Evolutionary conservation across 30 jellyfish, hydroid and myxozoan species (phyloP), one percentile per base, ranked within the genome.

Genomic region (Aurelia aurita): DNA sequence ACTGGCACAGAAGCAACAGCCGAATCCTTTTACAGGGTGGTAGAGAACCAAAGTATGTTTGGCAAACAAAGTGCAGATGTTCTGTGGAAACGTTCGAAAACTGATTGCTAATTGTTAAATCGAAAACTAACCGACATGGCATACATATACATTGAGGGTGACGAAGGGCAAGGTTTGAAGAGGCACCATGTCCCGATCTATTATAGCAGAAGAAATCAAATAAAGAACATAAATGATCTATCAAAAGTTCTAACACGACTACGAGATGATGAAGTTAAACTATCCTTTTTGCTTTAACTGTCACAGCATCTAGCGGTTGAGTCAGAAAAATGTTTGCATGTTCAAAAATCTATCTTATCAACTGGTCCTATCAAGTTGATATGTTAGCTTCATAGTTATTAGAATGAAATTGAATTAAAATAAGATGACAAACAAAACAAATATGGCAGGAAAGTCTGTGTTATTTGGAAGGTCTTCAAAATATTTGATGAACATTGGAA

Each of bases 91-190:
- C 66, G 79, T 12, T 66, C 93, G 69, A 68, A 66, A 60, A 66
- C 32, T 14, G 93, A 83, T 49, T 83, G n/a, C n/a, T n/a, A n/a
- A n/a, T n/a, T n/a, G n/a, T n/a, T n/a, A n/a, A n/a, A n/a, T n/a
- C n/a, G n/a, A n/a, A n/a, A n/a, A n/a, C n/a, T 83, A 18, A 45
- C 31, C 22, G 44, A 67, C 44, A 83, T 68, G 69, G 93, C 93
- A 68, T 9, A 70, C 22, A 45, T 66, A 12, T 55, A 83, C 93
- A 83, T 70, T 44, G 63, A 70, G 22, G 87, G 88, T n/a, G 63
- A 72, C 67, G 45, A 53, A 70, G 27, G 23, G 58, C 32, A 31
- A 5, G 87, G 85, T 45, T 19, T 43, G 54, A 62, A 57, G 43
- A 39, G 70, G 19, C 84, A 79, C 43, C 47, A 79, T 79, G 72